These are phyloP conservation scores for Cheilosia variabilis DNA, from an alignment of 2,888 invertebrate species.

Conservation along the genomic window DNA sequence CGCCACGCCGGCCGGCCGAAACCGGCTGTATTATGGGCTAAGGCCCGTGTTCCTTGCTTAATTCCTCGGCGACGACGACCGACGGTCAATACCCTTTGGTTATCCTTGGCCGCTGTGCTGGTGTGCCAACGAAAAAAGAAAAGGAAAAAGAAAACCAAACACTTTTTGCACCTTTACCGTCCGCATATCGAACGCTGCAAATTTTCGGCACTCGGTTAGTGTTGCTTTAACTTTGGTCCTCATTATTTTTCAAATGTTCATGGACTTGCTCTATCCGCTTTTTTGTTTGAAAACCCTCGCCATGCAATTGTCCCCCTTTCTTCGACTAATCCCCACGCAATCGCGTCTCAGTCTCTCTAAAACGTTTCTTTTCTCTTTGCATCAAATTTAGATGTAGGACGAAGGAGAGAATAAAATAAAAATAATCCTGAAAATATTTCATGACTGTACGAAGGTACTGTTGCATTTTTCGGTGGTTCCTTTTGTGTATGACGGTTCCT, in stretches of 20 bases:
- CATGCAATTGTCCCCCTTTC: conserved; percentile 11
- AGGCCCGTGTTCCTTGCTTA: conserved; percentile 50
- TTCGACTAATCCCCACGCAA: conserved; percentile 32
- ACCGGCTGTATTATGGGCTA: conserved; percentile 46
- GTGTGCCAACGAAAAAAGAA: conserved; percentile 40
- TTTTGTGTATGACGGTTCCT: conserved; percentile 25
- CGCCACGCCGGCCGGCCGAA: conserved; percentile 26
- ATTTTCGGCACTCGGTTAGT: conserved; percentile 33
- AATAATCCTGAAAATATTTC: not conserved
- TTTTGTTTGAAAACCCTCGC: not conserved
- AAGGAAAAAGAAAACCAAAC: conserved; percentile 26
- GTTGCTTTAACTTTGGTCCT: conserved; percentile 32
- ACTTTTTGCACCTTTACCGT: conserved; percentile 59
- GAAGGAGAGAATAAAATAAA: not conserved
- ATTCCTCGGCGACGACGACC: conserved; percentile 38
- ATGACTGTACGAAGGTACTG: conserved; percentile 37
- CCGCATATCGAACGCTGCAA: conserved; percentile 47
- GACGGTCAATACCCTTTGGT: conserved; percentile 73
- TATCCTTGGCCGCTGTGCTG: conserved; percentile 52
- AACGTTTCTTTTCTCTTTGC: conserved; percentile 11
- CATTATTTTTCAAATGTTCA: conserved; percentile 62
- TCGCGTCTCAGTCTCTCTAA: conserved; percentile 19
- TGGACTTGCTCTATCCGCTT: conserved; percentile 12
- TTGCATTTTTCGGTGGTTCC: conserved; percentile 52
- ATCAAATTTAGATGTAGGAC: conserved; percentile 30